Conservation (phyloP, 1,140 invertebrate species). For the Conus ventricosus region DNA sequence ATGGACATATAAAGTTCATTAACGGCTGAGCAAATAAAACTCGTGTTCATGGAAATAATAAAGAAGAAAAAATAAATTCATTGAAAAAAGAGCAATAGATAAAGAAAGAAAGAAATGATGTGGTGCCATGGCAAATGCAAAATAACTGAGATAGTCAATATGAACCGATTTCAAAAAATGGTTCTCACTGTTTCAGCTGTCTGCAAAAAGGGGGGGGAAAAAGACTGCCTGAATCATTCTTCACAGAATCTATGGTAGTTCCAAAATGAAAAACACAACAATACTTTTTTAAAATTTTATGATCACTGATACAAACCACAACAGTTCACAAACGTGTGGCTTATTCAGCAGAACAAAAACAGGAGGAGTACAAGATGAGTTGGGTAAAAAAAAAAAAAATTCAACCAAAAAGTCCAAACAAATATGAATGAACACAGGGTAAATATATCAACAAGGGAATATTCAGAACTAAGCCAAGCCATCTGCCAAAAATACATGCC, state of each 20-base stretch:
- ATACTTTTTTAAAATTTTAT: not conserved
- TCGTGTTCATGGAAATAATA: not conserved
- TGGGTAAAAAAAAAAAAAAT: no score
- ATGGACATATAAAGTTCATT: no score
- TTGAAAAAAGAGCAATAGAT: not conserved
- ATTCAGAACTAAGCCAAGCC: conserved; percentile 10
- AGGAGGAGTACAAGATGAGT: no score
- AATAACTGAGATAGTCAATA: not conserved
- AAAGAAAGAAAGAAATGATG: not conserved
- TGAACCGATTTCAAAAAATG: not conserved
- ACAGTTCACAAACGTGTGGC: no score
- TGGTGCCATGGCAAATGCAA: not conserved
- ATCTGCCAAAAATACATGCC: not conserved
- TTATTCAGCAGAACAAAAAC: no score
- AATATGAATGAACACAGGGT: not conserved
- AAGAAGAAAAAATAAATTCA: not conserved
- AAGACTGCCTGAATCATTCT: not conserved
- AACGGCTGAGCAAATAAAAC: no score
- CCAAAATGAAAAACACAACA: not conserved
- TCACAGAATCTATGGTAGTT: no score
- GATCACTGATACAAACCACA: no score
- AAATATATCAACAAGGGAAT: not conserved
- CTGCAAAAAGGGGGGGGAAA: not conserved
- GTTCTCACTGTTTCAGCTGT: not conserved
- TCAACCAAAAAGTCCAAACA: no score